These are phyloP conservation scores for Byasa hedistus DNA, from an alignment of 2,888 invertebrate genomes.

Conservation along the genomic window DNA sequence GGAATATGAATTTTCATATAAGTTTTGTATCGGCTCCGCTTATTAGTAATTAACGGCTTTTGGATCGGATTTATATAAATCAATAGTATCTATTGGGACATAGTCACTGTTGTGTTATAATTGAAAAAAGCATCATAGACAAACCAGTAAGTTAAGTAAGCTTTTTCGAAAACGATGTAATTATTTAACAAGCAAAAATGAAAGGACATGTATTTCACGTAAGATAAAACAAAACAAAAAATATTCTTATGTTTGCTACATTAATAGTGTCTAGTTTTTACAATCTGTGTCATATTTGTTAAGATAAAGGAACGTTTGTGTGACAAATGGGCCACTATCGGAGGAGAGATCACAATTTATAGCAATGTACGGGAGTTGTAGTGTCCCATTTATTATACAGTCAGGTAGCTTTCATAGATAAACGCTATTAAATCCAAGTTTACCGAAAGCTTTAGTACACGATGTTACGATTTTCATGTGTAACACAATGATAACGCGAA, in stretches of 20 bases:
- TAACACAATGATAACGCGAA: not conserved
- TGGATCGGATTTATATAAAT: too few species aligned
- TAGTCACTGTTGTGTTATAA: too few species aligned
- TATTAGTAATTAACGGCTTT: too few species aligned
- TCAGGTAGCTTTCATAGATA: conserved; percentile 27
- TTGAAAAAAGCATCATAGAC: too few species aligned
- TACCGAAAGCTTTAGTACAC: not conserved
- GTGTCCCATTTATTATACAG: conserved; percentile 19
- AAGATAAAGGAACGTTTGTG: conserved; percentile 22
- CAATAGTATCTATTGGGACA: too few species aligned
- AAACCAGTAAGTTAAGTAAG: too few species aligned
- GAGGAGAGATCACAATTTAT: conserved; percentile 27
- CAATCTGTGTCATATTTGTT: conserved; percentile 16
- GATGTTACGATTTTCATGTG: not conserved
- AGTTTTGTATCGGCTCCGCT: too few species aligned
- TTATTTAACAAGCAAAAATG: not conserved
- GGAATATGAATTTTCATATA: too few species aligned
- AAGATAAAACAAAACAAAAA: not conserved
- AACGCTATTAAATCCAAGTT: conserved; percentile 8
- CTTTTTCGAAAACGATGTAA: too few species aligned
- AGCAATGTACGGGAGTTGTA: conserved; percentile 23
- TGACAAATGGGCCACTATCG: conserved; percentile 26
- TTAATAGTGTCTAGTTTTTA: conserved; percentile 2
- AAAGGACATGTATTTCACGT: not conserved
- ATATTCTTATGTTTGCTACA: not conserved